These are phyloP conservation scores for Procambarus virginalis DNA, from an alignment of 1,140 invertebrate species.

Conservation along the genomic window DNA sequence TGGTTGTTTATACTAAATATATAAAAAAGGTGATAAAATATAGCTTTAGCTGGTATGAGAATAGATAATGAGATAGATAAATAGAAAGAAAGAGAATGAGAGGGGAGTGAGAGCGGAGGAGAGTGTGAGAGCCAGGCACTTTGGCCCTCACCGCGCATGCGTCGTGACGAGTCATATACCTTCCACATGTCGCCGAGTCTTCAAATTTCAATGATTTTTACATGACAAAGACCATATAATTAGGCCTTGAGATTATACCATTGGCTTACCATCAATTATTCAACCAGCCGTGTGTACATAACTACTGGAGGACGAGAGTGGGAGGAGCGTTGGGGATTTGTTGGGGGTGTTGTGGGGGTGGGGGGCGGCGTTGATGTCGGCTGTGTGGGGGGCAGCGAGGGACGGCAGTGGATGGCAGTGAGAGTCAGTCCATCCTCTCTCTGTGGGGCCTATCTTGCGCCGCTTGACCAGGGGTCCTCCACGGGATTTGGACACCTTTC, in stretches of 20 bases:
- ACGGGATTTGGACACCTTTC: constrained; percentile 20
- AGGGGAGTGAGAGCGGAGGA: neutral
- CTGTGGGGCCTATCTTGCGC: neutral
- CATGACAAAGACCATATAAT: neutral
- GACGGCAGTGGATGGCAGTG: neutral
- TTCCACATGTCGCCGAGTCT: neutral
- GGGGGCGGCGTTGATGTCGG: neutral
- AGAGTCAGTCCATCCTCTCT: constrained; percentile 27
- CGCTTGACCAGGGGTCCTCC: constrained; percentile 5
- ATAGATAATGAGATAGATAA: too few species aligned
- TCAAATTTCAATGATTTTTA: neutral
- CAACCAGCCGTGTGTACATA: too few species aligned
- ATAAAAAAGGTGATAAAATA: too few species aligned
- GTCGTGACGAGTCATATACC: neutral
- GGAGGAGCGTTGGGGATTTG: neutral
- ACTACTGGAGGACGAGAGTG: neutral
- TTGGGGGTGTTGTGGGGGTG: constrained; percentile 1
- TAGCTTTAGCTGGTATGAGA: too few species aligned
- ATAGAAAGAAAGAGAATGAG: neutral
- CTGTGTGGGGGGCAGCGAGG: neutral
- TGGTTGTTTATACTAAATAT: too few species aligned
- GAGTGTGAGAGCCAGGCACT: neutral
- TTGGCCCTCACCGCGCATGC: neutral
- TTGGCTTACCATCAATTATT: too few species aligned
- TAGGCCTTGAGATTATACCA: too few species aligned